A percentile compares a stretch with the other conserved stretches of the same genome.
Evolutionary conservation across 2,888 invertebrate genomes (phyloP).

Genomic region (Tolmerus cingulatus): DNA sequence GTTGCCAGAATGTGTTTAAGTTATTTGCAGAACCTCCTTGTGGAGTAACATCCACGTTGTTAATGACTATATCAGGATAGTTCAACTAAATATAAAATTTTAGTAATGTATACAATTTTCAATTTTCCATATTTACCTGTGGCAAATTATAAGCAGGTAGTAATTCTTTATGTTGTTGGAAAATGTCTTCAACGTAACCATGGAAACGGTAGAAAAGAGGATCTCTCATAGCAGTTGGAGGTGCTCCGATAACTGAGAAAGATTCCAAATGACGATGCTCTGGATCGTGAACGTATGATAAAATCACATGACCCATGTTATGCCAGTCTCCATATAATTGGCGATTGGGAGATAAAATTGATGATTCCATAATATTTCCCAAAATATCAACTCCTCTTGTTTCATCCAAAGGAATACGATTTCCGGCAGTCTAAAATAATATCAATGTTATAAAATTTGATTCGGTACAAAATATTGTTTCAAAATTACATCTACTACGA

Average conservation of each 20-base stretch:
- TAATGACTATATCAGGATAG: conserved; percentile 68
- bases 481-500: conserved; percentile 66
- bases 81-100: conserved; percentile 48
- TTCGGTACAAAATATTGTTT: neutral
- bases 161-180: conserved; percentile 72
- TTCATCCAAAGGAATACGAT: conserved; percentile 53
- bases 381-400: conserved; percentile 74
- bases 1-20: conserved; percentile 79
- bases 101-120: neutral
- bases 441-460: neutral
- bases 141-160: conserved; percentile 66
- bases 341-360: conserved; percentile 70
- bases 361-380: conserved; percentile 78
- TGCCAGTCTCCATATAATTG: conserved; percentile 77
- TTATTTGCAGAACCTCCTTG: conserved; percentile 67
- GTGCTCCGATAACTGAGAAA: conserved; percentile 76
- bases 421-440: conserved; percentile 46
- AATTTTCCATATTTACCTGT: conserved; percentile 59
- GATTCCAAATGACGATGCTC: conserved; percentile 73
- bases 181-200: conserved; percentile 74
- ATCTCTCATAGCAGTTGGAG: conserved; percentile 80
- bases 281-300: conserved; percentile 78
- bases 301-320: conserved; percentile 78
- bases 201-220: conserved; percentile 84
- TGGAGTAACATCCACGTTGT: conserved; percentile 66